Conservation (phyloP, 2,113 vertebrate species). For the Nerophis lumbriciformis region DNA sequence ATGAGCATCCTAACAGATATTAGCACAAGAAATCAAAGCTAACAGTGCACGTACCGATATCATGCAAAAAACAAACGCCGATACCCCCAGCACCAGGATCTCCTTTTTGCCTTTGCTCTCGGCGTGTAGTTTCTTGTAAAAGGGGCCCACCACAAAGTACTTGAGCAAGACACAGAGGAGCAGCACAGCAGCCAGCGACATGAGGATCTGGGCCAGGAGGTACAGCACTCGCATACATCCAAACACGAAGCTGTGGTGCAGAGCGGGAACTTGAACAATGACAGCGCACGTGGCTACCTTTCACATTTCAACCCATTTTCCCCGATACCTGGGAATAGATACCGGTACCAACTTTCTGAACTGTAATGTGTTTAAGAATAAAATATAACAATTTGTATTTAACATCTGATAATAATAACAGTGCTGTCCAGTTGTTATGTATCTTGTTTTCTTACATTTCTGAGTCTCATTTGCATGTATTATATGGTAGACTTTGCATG, state of each 20-base stretch:
- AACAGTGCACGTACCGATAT: conserved; percentile 72
- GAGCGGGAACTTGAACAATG: conserved; percentile 11
- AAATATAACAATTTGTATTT: too few species aligned
- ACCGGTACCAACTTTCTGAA: too few species aligned
- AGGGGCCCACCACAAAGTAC: conserved; percentile 86
- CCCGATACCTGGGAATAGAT: too few species aligned
- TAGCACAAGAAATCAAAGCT: neutral
- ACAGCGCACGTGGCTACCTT: neutral
- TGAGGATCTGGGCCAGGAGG: conserved; percentile 81
- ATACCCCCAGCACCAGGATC: conserved; percentile 86
- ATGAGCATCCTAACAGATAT: neutral
- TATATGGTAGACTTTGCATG: too few species aligned
- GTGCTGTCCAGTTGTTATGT: too few species aligned
- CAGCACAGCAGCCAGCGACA: conserved; percentile 83
- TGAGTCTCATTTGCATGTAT: too few species aligned
- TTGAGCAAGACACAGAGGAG: conserved; percentile 82
- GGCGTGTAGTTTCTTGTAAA: conserved; percentile 84
- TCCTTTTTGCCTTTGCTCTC: conserved; percentile 94
- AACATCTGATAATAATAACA: too few species aligned
- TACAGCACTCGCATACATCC: conserved; percentile 78
- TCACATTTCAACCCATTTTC: too few species aligned
- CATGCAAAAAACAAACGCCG: conserved; percentile 92
- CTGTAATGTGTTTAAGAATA: too few species aligned
- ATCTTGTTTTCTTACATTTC: too few species aligned
- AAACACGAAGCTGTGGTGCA: conserved; percentile 63